phyloP scores from a whole-genome alignment of 2,888 invertebrate genomes.

The Thyatira batis region DNA sequence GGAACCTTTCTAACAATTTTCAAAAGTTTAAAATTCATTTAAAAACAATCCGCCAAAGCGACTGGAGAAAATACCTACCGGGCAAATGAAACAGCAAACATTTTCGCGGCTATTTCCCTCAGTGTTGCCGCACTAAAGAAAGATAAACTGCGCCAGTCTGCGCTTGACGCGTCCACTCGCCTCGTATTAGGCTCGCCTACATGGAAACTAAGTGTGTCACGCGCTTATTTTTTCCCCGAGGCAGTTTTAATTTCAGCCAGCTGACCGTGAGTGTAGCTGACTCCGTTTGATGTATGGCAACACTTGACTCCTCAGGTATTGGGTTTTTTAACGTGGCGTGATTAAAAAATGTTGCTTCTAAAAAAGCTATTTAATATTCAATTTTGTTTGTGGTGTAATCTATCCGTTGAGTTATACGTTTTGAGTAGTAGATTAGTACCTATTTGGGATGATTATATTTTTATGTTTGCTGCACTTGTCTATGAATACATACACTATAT shows the following conservation, averaged over 20 bases:
- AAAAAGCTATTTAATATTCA: neutral
- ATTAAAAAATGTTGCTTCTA: neutral
- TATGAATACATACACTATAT: too few relatives aligned
- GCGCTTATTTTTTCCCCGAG: conserved; percentile 75
- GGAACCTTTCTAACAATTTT: too few relatives aligned
- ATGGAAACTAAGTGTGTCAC: conserved; percentile 73
- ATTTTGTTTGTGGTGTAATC: neutral
- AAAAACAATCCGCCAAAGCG: conserved; percentile 1
- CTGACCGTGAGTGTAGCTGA: conserved; percentile 66
- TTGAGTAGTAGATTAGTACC: too few relatives aligned
- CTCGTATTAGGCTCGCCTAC: conserved; percentile 74
- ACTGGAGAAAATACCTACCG: conserved; percentile 1
- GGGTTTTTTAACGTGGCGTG: conserved; percentile 29
- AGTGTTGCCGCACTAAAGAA: conserved; percentile 69
- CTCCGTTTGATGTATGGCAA: conserved; percentile 71
- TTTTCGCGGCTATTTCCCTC: conserved; percentile 68
- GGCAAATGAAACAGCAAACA: conserved; percentile 72
- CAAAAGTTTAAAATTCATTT: too few relatives aligned
- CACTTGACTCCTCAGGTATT: conserved; percentile 55
- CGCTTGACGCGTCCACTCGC: conserved; percentile 75
- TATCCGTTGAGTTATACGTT: too few relatives aligned
- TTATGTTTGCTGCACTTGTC: too few relatives aligned
- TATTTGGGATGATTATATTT: too few relatives aligned
- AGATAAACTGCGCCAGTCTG: conserved; percentile 76
- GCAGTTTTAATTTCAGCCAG: conserved; percentile 75